Percentiles rank a stretch among this genome's conserved stretches.
These are phyloP conservation scores for Acrocephalus arundinaceus DNA, from an alignment of 2,113 vertebrate species.

Conservation along the genomic window DNA sequence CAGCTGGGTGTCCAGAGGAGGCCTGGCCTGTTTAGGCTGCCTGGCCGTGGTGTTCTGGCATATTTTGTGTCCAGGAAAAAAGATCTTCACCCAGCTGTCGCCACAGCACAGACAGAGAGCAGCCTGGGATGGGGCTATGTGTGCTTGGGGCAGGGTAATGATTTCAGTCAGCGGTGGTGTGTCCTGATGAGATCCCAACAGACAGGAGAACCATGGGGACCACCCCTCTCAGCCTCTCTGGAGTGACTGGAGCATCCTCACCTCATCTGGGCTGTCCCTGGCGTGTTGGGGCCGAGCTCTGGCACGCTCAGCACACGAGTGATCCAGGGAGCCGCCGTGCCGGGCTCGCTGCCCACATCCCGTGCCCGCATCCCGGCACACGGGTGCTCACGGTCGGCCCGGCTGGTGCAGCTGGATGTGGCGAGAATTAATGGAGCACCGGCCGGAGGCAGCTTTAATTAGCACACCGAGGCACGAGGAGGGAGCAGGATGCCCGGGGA, in stretches of 20 bases:
- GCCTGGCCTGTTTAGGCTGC: neutral
- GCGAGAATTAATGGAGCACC: constrained; percentile 45
- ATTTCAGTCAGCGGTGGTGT: accelerated
- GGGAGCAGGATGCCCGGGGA: neutral
- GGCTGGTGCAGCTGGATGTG: constrained; percentile 60
- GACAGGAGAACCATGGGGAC: neutral
- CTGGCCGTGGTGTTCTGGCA: neutral
- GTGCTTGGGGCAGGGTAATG: neutral
- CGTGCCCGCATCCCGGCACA: neutral
- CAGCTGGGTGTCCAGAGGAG: neutral
- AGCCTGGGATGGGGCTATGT: neutral
- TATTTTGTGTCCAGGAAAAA: neutral
- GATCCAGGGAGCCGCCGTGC: neutral
- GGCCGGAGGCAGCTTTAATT: constrained; percentile 46
- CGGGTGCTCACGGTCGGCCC: neutral
- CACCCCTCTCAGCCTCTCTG: neutral
- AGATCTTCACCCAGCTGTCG: neutral
- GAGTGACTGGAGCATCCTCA: neutral
- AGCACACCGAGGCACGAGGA: neutral
- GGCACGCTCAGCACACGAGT: neutral
- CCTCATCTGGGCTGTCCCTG: neutral
- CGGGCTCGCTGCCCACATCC: neutral
- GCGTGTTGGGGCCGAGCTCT: neutral
- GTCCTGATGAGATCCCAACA: neutral
- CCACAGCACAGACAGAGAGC: neutral